phyloP scores from a whole-genome alignment of 2,113 vertebrate species.

The Charina bottae region DNA sequence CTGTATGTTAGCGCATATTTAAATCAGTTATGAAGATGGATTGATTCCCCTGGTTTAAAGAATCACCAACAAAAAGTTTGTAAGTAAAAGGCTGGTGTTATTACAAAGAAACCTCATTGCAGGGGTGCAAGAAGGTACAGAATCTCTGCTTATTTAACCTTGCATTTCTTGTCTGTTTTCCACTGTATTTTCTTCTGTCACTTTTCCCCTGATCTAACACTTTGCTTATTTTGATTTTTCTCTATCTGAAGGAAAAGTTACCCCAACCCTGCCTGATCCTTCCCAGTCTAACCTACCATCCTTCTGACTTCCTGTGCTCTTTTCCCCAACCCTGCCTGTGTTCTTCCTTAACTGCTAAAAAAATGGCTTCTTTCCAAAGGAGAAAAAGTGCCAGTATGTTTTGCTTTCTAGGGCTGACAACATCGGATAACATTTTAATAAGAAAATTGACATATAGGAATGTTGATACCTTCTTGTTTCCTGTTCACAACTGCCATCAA shows the following conservation, averaged over 20 bases:
- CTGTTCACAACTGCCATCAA: neutral
- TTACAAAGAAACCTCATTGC: neutral
- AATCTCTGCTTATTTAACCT: neutral
- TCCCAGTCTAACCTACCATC: no score
- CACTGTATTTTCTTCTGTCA: neutral
- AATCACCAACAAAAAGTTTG: neutral
- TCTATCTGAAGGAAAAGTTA: no score
- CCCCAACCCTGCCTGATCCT: no score
- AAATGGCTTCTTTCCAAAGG: neutral
- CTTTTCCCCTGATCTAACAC: no score
- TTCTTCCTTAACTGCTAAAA: neutral
- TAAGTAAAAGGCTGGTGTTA: neutral
- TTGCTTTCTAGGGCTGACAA: neutral
- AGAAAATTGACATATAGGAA: neutral
- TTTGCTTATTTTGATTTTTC: no score
- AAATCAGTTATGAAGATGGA: no score
- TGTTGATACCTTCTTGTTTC: neutral
- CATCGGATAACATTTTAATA: neutral
- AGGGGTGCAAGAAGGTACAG: neutral
- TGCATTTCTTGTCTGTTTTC: neutral
- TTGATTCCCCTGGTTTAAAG: no score
- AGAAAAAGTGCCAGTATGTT: neutral
- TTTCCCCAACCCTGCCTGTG: neutral
- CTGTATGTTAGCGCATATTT: no score
- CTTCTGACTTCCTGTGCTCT: neutral